Evolutionary conservation across 2,797 vertebrate species (phyloP), one percentile per base, ranked within the genome.

Genomic region (Gambusia yucatana): DNA sequence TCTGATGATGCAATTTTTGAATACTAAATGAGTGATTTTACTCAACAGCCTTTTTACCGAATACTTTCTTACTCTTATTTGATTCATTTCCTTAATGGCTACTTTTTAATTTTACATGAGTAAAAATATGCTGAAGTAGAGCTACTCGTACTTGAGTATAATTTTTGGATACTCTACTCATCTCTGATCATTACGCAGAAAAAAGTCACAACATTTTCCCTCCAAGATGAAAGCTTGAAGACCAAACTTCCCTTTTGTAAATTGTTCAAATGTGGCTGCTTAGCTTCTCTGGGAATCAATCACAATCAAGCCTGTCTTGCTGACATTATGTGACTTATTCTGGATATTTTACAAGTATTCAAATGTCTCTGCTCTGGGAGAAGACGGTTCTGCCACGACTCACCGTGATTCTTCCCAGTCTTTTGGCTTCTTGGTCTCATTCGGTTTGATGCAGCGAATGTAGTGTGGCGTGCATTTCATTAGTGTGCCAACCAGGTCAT

Each of bases 401-500:
- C 90, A 99, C 98, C 98, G 97, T 92, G 98, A 97, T 87, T 99
- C 98, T 79, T 99, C 98, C 98, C 98, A 99, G 94, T 99, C 98
- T 79, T 91, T 95, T 83, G 98, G 93, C 88, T 97, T 98, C 95
- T 99, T 99, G 28, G 98, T 99, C 90, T 99, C 98, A 0, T 99
- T 99, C 0, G 98, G 98, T 90, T 99, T 99, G 94, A 99, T 99
- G 93, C 98, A 99, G 85, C 98, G 98, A 91, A 99, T 99, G 90
- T 99, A 99, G 87, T 99, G 98, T 0, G 98, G 98, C 0, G 98
- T 99, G 16, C 98, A 99, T 88, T 99, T 99, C 98, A 99, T 98
- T 87, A 99, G 93, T 0, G 98, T 99, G 94, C 97, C 97, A 92
- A 99, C 98, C 46, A 99, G 95, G 89, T 99, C 97, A 25, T 99